Base-by-base conservation (phyloP, 2,888 invertebrate species). In the Drosophila antonietae region DNA sequence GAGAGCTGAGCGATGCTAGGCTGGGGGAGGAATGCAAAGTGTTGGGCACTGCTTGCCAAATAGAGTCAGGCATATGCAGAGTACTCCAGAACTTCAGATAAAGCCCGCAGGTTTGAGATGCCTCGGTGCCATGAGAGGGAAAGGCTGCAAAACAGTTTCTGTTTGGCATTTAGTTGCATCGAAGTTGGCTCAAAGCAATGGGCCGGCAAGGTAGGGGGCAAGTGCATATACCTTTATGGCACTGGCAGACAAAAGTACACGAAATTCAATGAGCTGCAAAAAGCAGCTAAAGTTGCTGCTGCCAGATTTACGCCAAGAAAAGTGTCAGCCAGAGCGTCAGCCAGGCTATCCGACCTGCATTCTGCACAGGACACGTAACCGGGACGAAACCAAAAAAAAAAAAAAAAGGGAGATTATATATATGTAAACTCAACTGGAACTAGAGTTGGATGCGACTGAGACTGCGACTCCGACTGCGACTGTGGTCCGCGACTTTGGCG, bases 251-350 rank as follows among this genome's bases (percentile, higher is more conserved):
- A 86, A 81, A 87, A 88, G 88, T 85, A 76, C 76, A 85, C 83
- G 76, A 70, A 88, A 88, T 88, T 86, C 89, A 86, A 86, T 86
- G 86, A 86, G 86, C 86, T 86, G 89, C 83, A 89, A 86, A 85
- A 89, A 85, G 76, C 78, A 81, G 75, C 88, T 74, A 81, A 86
- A 89, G 80, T 85, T 84, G 66, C 76, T 68, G 81, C 81, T 78
- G 80, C 83, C 88, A 88, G 88, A 86, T 88, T 89, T 89, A 84
- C 82, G 83, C 82, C 80, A 89, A 82, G 85, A 87, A 80, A 87
- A 89, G 89, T 87, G 75, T 75, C 78, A 79, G 68, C 56, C 70
- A 66, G 49, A 49, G 49, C 49, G 59, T 59, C 59, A 49, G 58
- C 56, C 58, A 23, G 51, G 35, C 64, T 52, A 53, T 28, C 31